Percentiles rank a stretch among this genome's conserved stretches.
These are phyloP conservation scores for Noturus placidus DNA, from an alignment of 2,113 vertebrate genomes.

Conservation along the genomic window DNA sequence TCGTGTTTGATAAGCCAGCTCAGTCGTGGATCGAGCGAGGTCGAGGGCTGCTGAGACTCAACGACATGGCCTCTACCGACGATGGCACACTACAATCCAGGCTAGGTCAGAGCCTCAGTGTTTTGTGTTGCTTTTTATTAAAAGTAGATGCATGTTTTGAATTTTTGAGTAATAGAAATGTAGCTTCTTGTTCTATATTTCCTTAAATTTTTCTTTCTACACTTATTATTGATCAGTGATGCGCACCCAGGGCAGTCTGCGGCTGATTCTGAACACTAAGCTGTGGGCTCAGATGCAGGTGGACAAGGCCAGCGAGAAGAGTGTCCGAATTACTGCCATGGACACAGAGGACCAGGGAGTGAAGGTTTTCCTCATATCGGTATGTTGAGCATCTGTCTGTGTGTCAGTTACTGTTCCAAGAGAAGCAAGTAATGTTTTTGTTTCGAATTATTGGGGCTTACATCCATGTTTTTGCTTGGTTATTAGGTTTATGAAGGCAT, in stretches of 20 bases:
- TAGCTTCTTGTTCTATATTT: not conserved
- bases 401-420: not conserved
- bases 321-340: constrained; percentile 94
- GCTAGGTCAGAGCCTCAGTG: constrained; percentile 74
- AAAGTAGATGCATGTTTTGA: not conserved
- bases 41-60: constrained; percentile 92
- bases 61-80: constrained; percentile 95
- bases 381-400: constrained; percentile 59
- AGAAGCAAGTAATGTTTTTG: not conserved
- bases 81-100: constrained; percentile 93
- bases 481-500: not conserved
- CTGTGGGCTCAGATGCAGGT: constrained; percentile 99
- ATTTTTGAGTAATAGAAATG: not conserved
- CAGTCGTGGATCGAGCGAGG: constrained; percentile 98
- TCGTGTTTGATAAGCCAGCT: constrained; percentile 95
- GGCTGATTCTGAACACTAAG: constrained; percentile 97
- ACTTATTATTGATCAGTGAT: constrained; percentile 77
- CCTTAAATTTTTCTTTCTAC: not conserved
- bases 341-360: constrained; percentile 98
- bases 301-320: constrained; percentile 98
- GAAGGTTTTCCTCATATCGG: constrained; percentile 98
- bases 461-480: not conserved
- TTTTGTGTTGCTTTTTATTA: no score
- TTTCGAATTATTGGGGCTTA: not conserved
- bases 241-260: constrained; percentile 96